Base-by-base conservation (phyloP, 2,888 invertebrate genomes). In the Limulus polyphemus region DNA sequence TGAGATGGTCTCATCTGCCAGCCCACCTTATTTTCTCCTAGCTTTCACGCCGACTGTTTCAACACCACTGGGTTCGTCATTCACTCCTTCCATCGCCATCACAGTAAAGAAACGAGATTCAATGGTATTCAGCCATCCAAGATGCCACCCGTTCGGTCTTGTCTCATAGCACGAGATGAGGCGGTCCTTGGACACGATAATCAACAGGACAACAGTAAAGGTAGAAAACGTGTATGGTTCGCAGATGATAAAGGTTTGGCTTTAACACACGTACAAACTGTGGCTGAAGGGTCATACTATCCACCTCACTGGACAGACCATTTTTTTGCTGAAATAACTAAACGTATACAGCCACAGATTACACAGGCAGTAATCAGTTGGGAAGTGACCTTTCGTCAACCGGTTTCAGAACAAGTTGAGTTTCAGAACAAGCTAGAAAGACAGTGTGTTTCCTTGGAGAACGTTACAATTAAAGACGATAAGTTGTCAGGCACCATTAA, bases 271-370 rank as follows among this genome's bases (percentile, higher is more conserved):
- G 80, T 83, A 59, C 74, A 77, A 67, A 82, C 92, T 54, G 90
- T 94, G 88, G 86, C 88, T 0, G 95, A 95, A 72, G 90, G 92
- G 0, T 91, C 92, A 10, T 88, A 91, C 74, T 86, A 90, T 57
- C 94, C 95, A 0, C 93, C 94, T 0, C 79, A 84, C 65, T 88
- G 91, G 85, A 86, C 86, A 58, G 76, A 84, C 67, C 82, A 84
- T 63, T 82, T 86, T 62, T 76, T 84, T 56, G 83, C 84, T 32
- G 84, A 83, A 72, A 83, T 84, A 47, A 83, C 83, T 1, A 32
- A 32, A 32, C 3, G 32, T 32, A 32, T 32, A 32, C 5, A 32
- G 32, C 32, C 32, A 32, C 32, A 32, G 32, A 7, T 32, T 32
- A 32, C 32, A 2, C 32, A 32, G 32, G 32, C 32, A 32, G 7